Percentiles rank a stretch among this genome's conserved stretches.
These are phyloP conservation scores for Strigamia maritima DNA, from an alignment of 2,888 invertebrate genomes.

Conservation along the genomic window DNA sequence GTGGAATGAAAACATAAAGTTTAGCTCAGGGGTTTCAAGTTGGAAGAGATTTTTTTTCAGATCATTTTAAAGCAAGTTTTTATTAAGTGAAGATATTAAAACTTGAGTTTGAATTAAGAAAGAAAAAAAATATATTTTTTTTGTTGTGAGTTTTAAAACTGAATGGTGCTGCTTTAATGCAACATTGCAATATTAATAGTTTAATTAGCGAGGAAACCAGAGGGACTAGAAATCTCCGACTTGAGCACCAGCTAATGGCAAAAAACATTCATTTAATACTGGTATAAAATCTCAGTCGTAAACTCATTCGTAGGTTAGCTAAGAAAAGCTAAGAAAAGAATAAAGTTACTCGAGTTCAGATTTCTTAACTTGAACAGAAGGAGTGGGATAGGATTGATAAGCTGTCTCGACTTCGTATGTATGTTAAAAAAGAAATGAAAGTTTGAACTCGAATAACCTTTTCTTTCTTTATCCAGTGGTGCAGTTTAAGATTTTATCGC, in stretches of 20 bases:
- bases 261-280: neutral
- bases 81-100: neutral
- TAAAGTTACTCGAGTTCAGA: neutral
- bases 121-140: too few relatives aligned
- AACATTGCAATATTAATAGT: too few relatives aligned
- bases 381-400: neutral
- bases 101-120: neutral
- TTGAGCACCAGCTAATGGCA: too few relatives aligned
- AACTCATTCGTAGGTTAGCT: neutral
- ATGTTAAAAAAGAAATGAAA: neutral
- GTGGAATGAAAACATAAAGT: neutral
- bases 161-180: too few relatives aligned
- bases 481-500: neutral
- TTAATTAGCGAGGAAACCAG: too few relatives aligned
- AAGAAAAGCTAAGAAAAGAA: neutral
- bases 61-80: neutral
- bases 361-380: too few relatives aligned
- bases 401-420: neutral
- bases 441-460: conserved; percentile 10
- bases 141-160: too few relatives aligned
- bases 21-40: neutral
- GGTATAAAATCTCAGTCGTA: neutral
- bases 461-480: neutral
- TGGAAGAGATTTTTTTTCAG: neutral
- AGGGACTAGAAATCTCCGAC: too few relatives aligned